Conservation (phyloP, 2,888 invertebrate species). For the Griposia aprilina region DNA sequence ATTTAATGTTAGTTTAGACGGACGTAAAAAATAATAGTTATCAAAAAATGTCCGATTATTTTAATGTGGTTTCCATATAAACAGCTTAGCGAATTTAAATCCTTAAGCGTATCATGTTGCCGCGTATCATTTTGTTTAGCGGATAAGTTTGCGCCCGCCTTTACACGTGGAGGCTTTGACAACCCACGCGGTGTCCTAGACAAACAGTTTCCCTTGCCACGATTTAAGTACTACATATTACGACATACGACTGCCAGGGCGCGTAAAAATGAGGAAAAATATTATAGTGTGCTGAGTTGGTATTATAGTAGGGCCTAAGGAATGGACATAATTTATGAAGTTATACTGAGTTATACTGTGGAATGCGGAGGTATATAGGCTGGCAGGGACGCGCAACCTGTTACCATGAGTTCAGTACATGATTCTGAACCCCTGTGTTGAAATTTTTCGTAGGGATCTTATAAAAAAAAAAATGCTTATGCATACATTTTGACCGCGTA, state of each 20-base stretch:
- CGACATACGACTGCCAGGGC: slow-evolving; percentile 43
- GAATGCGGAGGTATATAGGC: not conserved
- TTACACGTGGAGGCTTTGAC: slow-evolving; percentile 66
- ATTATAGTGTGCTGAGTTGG: slow-evolving; percentile 23
- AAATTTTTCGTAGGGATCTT: no score
- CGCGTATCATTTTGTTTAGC: not conserved
- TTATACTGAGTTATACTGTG: not conserved
- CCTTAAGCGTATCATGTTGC: no score
- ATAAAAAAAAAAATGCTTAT: no score
- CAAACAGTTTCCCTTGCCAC: slow-evolving; percentile 75
- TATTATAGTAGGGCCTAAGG: not conserved
- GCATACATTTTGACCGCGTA: no score
- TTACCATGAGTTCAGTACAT: no score
- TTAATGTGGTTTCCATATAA: not conserved
- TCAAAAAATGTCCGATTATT: not conserved
- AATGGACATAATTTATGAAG: not conserved
- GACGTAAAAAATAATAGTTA: not conserved
- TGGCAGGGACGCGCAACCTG: no score
- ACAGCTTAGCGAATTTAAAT: not conserved
- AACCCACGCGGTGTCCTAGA: slow-evolving; percentile 75
- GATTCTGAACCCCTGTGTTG: no score
- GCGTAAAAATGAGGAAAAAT: slow-evolving; percentile 43
- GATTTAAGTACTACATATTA: slow-evolving; percentile 69
- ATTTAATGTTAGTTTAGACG: not conserved
- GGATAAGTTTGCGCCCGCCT: slow-evolving; percentile 26